Percentiles rank a stretch among this genome's conserved stretches.
Conservation (phyloP, 2,113 vertebrate species). For the Elanus axillaris region DNA sequence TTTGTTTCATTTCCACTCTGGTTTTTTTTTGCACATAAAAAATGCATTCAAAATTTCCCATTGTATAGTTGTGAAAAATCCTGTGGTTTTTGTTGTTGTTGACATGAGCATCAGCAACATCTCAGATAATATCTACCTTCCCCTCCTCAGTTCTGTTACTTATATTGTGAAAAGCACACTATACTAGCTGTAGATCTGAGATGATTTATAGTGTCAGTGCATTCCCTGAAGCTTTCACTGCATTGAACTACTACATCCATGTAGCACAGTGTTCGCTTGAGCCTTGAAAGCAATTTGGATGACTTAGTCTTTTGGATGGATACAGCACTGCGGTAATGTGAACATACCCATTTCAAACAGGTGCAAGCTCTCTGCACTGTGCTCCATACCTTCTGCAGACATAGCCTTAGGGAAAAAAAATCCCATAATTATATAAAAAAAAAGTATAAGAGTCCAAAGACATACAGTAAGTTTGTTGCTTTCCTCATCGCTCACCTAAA, state of each 20-base stretch:
- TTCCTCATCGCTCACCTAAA: not conserved
- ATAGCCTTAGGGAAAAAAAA: not conserved
- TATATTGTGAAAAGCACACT: not conserved
- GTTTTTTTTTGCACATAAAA: not conserved
- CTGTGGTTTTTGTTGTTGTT: not conserved
- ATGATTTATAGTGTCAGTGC: not conserved
- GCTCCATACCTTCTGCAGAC: not conserved
- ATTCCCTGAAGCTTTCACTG: not conserved
- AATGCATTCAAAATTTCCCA: not conserved
- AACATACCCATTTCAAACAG: not conserved
- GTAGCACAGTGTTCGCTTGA: not conserved
- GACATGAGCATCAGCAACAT: not conserved
- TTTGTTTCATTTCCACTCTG: not conserved
- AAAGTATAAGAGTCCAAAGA: not conserved
- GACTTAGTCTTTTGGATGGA: not conserved
- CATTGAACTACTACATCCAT: not conserved
- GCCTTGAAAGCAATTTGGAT: not conserved
- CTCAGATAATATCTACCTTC: not conserved
- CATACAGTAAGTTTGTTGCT: not conserved
- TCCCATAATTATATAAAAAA: not conserved
- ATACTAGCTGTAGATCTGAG: not conserved
- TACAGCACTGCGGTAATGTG: not conserved
- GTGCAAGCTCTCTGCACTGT: not conserved
- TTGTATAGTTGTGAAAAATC: not conserved
- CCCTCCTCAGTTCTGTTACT: not conserved